These are phyloP conservation scores for Apodemia duryi DNA, from an alignment of 2,888 invertebrate species.

Conservation along the genomic window DNA sequence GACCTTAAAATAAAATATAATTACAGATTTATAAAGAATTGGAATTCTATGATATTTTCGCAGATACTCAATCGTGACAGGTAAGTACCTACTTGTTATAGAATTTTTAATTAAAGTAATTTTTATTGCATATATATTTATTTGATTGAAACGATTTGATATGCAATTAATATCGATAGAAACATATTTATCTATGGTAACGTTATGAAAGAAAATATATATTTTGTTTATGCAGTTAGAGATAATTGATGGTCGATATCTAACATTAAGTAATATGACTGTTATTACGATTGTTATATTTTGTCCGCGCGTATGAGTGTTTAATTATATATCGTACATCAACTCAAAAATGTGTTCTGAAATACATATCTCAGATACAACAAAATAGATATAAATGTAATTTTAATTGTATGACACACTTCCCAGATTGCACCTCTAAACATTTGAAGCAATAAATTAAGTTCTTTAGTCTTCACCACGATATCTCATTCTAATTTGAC, in stretches of 20 bases:
- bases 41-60: not conserved
- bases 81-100: not conserved
- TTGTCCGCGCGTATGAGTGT: conserved; percentile 18
- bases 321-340: not conserved
- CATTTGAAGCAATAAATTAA: conserved; percentile 61
- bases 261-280: conserved; percentile 10
- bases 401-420: conserved; percentile 11
- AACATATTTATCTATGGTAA: conserved; percentile 63
- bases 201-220: conserved; percentile 49
- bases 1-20: conserved; percentile 48
- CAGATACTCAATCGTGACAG: not conserved
- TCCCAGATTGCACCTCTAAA: conserved; percentile 18
- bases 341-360: not conserved
- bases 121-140: not conserved
- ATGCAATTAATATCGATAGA: not conserved
- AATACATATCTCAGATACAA: not conserved
- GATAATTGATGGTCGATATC: conserved; percentile 10
- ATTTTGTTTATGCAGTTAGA: conserved; percentile 26
- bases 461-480: conserved; percentile 53
- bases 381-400: not conserved
- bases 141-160: not conserved
- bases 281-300: conserved; percentile 24
- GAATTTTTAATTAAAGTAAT: not conserved
- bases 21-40: conserved; percentile 18
- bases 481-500: conserved; percentile 67